Base-by-base conservation (phyloP, 2,113 vertebrate species). In the Spea multiplicata region DNA sequence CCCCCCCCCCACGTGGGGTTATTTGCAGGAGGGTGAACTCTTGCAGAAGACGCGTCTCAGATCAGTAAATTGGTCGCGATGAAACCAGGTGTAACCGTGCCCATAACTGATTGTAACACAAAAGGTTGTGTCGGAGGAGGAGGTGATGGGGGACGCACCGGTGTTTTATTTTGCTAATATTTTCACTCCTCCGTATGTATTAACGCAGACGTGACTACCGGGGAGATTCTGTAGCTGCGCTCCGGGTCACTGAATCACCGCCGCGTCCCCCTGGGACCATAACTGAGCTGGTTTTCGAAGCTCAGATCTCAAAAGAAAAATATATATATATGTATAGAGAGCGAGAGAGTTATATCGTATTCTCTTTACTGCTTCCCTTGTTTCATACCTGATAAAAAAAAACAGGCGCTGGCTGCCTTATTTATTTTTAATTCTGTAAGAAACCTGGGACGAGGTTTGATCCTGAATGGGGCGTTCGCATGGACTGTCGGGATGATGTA, bases 161-260 rank as follows among this genome's bases (percentile, higher is more conserved):
- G 59, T 73, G 78, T 74, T 80, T 80, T 80, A 80, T 80, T 80
- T 80, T 74, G 71, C 71, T 80, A 80, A 80, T 80, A 80, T 80
- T 80, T 80, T 80, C 71, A n/a, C 71, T 74, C 78, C 17, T 44
- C 64, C 68, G 53, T 80, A 74, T 73, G 78, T n/a, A 65, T 59
- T 80, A 80, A 80, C 74, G 65, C 48, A 80, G 74, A 68, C 78
- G 78, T 80, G 78, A 80, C 78, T 80, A 73, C 78, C 62, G 73
- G 71, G 64, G 71, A 74, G 53, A 80, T 72, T 74, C 71, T 48
- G 55, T 72, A 71, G 73, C 78, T 80, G 49, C 30, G 62, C 70
- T 80, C n/a, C 16, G 78, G 78, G 78, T 80, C 71, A 80, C 78
- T 74, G 78, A 80, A 80, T 74, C 71, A 74, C 62, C 47, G 49